phyloP scores from a whole-genome alignment of 2,888 invertebrate genomes.

The Athalia rosae region DNA sequence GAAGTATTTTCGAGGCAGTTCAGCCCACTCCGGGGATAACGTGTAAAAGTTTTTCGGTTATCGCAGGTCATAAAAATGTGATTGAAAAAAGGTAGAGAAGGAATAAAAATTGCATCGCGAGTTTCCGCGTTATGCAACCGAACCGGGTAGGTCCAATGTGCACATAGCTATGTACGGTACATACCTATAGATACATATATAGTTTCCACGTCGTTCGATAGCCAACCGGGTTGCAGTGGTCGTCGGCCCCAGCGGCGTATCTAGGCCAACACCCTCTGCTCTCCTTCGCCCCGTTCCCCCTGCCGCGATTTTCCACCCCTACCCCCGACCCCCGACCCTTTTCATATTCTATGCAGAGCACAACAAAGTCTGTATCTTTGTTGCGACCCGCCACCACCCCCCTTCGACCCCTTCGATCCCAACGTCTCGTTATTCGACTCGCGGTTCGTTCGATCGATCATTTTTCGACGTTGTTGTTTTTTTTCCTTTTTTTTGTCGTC shows the following conservation, averaged over 20 bases:
- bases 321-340: neutral
- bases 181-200: neutral
- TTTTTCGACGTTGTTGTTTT: too few species aligned
- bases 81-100: neutral
- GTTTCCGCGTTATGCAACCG: slow-evolving; percentile 30
- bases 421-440: too few species aligned
- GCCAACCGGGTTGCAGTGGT: slow-evolving; percentile 65
- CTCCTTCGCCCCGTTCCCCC: slow-evolving; percentile 17
- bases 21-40: too few species aligned
- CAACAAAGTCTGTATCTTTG: neutral
- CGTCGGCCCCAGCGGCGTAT: slow-evolving; percentile 67
- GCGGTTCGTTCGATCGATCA: too few species aligned
- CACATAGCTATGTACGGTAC: too few species aligned
- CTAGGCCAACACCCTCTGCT: slow-evolving; percentile 63
- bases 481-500: too few species aligned
- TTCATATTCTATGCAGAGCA: slow-evolving; percentile 18
- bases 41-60: too few species aligned
- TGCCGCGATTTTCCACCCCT: slow-evolving; percentile 22
- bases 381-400: neutral
- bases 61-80: neutral
- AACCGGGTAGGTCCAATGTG: neutral
- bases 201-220: slow-evolving; percentile 65
- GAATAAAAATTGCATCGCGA: neutral
- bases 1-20: too few species aligned
- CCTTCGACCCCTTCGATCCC: too few species aligned